Evolutionary conservation across 2,113 vertebrate species (phyloP).

Genomic region (Neolamprologus devosi): DNA sequence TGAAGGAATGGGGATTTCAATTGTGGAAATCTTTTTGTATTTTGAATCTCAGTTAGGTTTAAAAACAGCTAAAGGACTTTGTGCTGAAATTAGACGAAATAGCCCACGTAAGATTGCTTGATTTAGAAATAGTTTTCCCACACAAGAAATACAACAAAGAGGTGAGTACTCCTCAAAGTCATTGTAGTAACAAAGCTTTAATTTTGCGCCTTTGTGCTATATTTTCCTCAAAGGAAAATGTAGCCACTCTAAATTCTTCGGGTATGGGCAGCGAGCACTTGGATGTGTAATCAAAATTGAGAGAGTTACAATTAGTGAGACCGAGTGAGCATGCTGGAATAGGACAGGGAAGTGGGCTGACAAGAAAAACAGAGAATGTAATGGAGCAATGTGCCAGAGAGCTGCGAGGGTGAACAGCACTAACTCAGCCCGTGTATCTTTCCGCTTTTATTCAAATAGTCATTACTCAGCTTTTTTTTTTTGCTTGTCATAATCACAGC

Average conservation of each 20-base stretch:
- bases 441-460: background rate
- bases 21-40: background rate
- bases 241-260: background rate
- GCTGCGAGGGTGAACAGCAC: background rate
- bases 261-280: background rate
- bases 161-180: background rate
- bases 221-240: background rate
- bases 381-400: background rate
- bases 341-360: background rate
- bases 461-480: background rate
- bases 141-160: background rate
- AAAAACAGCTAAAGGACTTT: background rate
- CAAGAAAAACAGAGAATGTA: background rate
- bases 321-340: background rate
- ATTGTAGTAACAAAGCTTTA: background rate
- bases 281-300: conserved; percentile 28
- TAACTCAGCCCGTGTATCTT: background rate
- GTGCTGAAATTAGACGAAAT: background rate
- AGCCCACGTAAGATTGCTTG: background rate
- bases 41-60: background rate
- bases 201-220: background rate
- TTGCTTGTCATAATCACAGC: background rate
- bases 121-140: background rate
- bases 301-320: conserved; percentile 29
- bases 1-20: background rate